Percentiles rank a stretch among this genome's conserved stretches.
phyloP scores from a whole-genome alignment of 2,888 invertebrate species.

The Troglohyphantes excavatus region DNA sequence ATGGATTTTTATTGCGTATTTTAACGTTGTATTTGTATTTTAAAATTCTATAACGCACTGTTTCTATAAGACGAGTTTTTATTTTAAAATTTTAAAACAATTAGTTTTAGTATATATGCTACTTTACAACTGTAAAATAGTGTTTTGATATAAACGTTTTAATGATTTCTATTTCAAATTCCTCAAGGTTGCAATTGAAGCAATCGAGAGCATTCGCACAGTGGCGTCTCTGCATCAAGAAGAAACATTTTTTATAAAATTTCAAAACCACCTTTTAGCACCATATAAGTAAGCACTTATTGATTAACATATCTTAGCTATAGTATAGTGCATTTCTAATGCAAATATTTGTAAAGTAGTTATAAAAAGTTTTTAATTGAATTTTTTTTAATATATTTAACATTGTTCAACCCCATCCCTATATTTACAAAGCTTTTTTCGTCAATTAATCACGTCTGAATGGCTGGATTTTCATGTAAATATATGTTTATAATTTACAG shows the following conservation, averaged over 20 bases:
- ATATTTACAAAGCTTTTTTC: no score
- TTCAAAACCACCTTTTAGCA: slow-evolving; percentile 24
- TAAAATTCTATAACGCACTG: no score
- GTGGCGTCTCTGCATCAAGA: slow-evolving; percentile 85
- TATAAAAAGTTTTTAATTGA: not conserved
- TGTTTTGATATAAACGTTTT: not conserved
- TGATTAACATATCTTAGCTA: no score
- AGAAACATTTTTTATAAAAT: slow-evolving; percentile 84
- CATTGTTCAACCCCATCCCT: no score
- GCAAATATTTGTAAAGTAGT: not conserved
- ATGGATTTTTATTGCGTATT: no score
- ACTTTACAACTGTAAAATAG: not conserved
- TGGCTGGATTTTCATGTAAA: no score
- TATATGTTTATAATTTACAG: no score
- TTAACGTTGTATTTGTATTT: no score
- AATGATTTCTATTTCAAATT: not conserved
- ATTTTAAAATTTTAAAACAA: no score
- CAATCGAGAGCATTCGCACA: slow-evolving; percentile 89
- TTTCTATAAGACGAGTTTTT: no score
- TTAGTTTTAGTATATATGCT: not conserved
- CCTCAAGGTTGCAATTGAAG: slow-evolving; percentile 87
- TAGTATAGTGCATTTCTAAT: no score
- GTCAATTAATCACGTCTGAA: no score
- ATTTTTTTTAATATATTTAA: not conserved
- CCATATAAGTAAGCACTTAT: slow-evolving; percentile 44